phyloP scores from a whole-genome alignment of 2,113 vertebrate genomes.

The Crotalus tigris region DNA sequence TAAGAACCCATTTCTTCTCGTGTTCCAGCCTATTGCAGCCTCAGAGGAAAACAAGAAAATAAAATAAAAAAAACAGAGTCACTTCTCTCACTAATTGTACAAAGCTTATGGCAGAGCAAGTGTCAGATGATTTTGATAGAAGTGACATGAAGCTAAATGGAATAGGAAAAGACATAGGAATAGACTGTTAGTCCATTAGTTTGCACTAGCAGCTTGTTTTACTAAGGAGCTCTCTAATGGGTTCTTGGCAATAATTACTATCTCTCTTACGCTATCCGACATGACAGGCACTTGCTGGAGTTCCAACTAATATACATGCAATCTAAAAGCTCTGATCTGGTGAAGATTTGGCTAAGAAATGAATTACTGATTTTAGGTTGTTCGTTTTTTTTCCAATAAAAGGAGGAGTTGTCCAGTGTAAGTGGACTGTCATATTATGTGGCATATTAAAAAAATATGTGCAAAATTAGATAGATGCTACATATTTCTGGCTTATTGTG shows the following conservation, averaged over 20 bases:
- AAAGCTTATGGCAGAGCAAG: slow-evolving; percentile 71
- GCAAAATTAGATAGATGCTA: slow-evolving; percentile 39
- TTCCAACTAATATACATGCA: slow-evolving; percentile 80
- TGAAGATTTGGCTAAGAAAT: slow-evolving; percentile 71
- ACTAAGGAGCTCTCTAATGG: slow-evolving; percentile 96
- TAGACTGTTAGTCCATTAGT: slow-evolving; percentile 93
- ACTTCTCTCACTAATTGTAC: slow-evolving; percentile 77
- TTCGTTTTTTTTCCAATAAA: slow-evolving; percentile 42
- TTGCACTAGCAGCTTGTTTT: slow-evolving; percentile 84
- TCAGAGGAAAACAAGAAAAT: slow-evolving; percentile 46
- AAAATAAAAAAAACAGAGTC: slow-evolving; percentile 36
- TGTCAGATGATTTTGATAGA: slow-evolving; percentile 81
- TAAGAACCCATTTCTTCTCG: slow-evolving; percentile 53
- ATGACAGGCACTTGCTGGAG: slow-evolving; percentile 85
- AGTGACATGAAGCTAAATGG: slow-evolving; percentile 80
- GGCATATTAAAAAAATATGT: slow-evolving; percentile 46
- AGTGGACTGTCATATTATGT: slow-evolving; percentile 54
- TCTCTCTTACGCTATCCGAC: slow-evolving; percentile 85
- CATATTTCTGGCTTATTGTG: slow-evolving; percentile 33
- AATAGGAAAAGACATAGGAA: slow-evolving; percentile 76
- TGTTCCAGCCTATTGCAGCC: slow-evolving; percentile 54
- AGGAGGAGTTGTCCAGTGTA: slow-evolving; percentile 44
- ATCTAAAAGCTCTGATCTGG: slow-evolving; percentile 67
- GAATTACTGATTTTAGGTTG: slow-evolving; percentile 54
- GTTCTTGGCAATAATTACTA: slow-evolving; percentile 94